These are phyloP conservation scores for Limenitis arthemis DNA, from an alignment of 2,888 invertebrate genomes.

Conservation along the genomic window DNA sequence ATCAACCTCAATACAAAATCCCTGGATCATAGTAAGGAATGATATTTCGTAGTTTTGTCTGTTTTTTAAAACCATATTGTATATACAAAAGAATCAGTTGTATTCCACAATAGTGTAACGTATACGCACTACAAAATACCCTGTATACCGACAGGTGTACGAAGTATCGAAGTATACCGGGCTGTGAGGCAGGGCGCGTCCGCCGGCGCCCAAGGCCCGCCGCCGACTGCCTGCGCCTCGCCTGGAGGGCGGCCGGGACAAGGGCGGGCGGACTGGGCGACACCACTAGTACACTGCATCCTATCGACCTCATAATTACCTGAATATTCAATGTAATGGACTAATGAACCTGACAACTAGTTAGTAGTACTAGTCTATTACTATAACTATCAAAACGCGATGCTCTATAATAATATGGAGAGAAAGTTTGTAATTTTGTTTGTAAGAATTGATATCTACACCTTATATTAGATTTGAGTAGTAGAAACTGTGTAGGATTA, in stretches of 20 bases:
- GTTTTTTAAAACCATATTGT: not conserved
- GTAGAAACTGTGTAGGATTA: too few species aligned
- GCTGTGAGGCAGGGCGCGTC: slow-evolving; percentile 19
- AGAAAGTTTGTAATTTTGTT: too few species aligned
- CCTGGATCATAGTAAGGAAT: too few species aligned
- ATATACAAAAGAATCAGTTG: not conserved
- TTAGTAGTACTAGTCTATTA: too few species aligned
- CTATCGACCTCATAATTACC: slow-evolving; percentile 7
- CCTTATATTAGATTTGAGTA: too few species aligned
- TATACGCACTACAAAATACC: not conserved
- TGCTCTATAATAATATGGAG: too few species aligned
- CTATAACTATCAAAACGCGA: too few species aligned
- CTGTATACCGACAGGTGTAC: not conserved
- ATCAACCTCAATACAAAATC: too few species aligned
- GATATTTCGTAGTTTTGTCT: not conserved
- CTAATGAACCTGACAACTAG: too few species aligned
- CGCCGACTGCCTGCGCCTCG: slow-evolving; percentile 32
- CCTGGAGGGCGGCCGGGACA: slow-evolving; percentile 1
- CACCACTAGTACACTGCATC: slow-evolving; percentile 3
- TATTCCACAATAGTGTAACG: not conserved
- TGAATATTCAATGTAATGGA: slow-evolving; percentile 3
- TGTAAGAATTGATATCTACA: too few species aligned
- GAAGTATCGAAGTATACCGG: not conserved
- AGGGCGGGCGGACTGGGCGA: slow-evolving; percentile 6
- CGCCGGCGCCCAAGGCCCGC: slow-evolving; percentile 32